Base-by-base conservation (phyloP, 2,888 invertebrate genomes). In the Ptycholaimellus sp. region DNA sequence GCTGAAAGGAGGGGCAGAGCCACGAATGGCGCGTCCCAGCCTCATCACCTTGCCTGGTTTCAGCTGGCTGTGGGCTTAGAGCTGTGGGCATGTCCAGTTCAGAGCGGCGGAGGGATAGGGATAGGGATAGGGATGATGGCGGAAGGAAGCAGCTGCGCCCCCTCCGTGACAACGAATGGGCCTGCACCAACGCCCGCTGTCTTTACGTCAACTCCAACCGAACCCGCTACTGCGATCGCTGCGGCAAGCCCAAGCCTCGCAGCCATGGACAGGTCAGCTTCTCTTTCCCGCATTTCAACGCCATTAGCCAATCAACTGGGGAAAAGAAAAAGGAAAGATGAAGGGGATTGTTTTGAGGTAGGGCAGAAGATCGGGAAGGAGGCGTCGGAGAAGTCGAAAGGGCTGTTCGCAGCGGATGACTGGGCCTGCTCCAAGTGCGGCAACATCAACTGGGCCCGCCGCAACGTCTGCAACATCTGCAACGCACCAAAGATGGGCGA, bases 401-500 rank as follows among this genome's bases (percentile, higher is more conserved):
- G 87, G n/a, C 67, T 87, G 41, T 75, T 76, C 60, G 82, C 83
- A 62, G 93, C 96, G 27, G 93, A 96, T 60, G 96, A 96, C 63
- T 96, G 96, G 96, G 83, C 87, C 58, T 96, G 96, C 62, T 47
- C 33, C 39, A 69, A 67, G 61, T 96, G 96, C 65, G 90, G 90
- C n/a, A 96, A 96, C 63, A 93, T 96, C 11, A 96, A 96, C 62
- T 87, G 87, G 96, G 90, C 93, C 19, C 69, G 87, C 44, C 69
- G 96, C 38, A 76, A 75, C 54, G 80, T 79, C 37, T 96, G 96
- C 64, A 96, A 96, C 62, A 81, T 96, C 67, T 96, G 96, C 62
- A 93, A 90, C 65, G 82, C 90, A 3, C 87, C 93, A 1, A 90
- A 90, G 63, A 81, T 82, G 60, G 82, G 81, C 16, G 85, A 87